Percentiles rank a stretch among this genome's conserved stretches.
Evolutionary conservation across 2,888 invertebrate species (phyloP).

Genomic region (Coelogynopora nodosa): DNA sequence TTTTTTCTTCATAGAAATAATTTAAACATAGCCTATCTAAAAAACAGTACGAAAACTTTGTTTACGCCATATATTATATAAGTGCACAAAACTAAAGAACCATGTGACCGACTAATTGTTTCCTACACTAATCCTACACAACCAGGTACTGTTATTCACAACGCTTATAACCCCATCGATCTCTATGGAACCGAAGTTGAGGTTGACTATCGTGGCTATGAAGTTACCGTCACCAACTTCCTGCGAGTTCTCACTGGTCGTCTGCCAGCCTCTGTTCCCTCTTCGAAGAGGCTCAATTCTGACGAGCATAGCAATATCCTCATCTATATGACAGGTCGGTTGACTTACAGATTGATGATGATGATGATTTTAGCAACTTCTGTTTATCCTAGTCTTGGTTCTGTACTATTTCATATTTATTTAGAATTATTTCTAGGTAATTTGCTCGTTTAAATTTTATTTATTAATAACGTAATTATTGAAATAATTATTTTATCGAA

Average conservation of each 20-base stretch:
- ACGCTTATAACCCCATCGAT: slow-evolving; percentile 93
- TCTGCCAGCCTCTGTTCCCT: slow-evolving; percentile 82
- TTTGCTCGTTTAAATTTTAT: not conserved
- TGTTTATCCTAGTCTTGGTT: no score
- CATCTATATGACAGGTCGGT: slow-evolving; percentile 78
- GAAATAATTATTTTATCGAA: no score
- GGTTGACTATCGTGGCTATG: slow-evolving; percentile 87
- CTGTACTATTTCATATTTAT: no score
- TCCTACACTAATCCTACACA: no score
- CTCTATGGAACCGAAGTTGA: slow-evolving; percentile 99
- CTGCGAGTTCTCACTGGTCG: slow-evolving; percentile 89
- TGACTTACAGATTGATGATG: not conserved
- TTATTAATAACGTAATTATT: no score
- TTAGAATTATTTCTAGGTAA: not conserved
- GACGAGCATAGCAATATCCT: slow-evolving; percentile 86
- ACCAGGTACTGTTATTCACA: slow-evolving; percentile 96
- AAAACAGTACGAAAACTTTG: no score
- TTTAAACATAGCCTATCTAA: no score
- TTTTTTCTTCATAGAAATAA: no score
- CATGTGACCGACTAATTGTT: no score
- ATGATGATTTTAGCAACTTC: no score
- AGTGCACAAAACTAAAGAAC: no score
- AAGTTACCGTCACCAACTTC: slow-evolving; percentile 94
- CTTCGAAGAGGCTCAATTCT: slow-evolving; percentile 86
- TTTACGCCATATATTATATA: no score